phyloP scores from a whole-genome alignment of 2,888 invertebrate genomes.

The Mechanitis messenoides region DNA sequence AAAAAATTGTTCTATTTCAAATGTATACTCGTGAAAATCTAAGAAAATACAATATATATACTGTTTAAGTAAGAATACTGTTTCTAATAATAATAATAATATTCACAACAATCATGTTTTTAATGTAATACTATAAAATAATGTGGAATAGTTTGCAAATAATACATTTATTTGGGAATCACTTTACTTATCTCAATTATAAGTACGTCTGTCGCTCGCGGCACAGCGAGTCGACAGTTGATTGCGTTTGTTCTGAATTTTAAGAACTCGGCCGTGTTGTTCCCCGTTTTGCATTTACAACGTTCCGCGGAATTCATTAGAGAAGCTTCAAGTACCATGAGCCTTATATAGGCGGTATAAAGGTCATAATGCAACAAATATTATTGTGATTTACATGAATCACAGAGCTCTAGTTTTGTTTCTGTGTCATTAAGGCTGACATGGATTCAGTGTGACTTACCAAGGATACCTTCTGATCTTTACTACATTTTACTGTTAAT shows the following conservation, averaged over 20 bases:
- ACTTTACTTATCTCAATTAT: neutral
- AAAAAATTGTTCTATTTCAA: too few species aligned
- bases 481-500: too few species aligned
- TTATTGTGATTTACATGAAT: constrained; percentile 21
- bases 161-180: too few species aligned
- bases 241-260: constrained; percentile 55
- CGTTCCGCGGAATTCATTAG: constrained; percentile 34
- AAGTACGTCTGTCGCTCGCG: constrained; percentile 13
- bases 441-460: constrained; percentile 7
- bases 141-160: too few species aligned
- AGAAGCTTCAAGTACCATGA: constrained; percentile 25
- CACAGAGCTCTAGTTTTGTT: constrained; percentile 22
- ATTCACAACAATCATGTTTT: too few species aligned
- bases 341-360: constrained; percentile 12
- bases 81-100: too few species aligned
- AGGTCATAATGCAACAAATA: constrained; percentile 11
- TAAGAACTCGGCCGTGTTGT: constrained; percentile 44
- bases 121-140: too few species aligned
- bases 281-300: constrained; percentile 43
- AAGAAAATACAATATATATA: too few species aligned
- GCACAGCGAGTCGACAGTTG: constrained; percentile 38
- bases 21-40: too few species aligned
- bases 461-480: neutral
- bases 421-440: constrained; percentile 15
- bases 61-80: too few species aligned